Evolutionary conservation across 1,140 invertebrate genomes (phyloP), one percentile per base, ranked within the genome.

Genomic region (Pogonognathellus flavescens): DNA sequence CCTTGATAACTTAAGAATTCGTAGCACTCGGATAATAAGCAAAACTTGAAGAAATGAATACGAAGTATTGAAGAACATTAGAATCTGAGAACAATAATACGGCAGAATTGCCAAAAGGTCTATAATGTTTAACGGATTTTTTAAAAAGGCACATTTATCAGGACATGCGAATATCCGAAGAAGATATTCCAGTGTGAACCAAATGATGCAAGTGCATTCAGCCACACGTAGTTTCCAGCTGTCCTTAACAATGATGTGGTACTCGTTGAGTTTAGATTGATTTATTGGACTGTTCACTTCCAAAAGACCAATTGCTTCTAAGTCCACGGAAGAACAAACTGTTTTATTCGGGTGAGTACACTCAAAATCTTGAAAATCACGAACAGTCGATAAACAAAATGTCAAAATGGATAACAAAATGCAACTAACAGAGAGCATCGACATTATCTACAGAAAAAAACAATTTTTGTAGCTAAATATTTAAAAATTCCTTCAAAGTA

Each of bases 81-180:
- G 98, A 95, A 93, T 53, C 22, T 41, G 80, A 16, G 20, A 31
- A 1, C 16, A 82, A 50, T 96, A 99, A 93, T 99, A 99, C 89
- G 98, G 98, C 92, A 99, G 92, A 92, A 99, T 99, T 90, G 98
- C 98, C 92, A 99, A 92, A 89, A 99, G 93, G 93, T 99, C 98
- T 91, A 99, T 99, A 87, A 99, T 94, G 92, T 99, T 99, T 89
- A 99, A 94, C 91, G 97, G 96, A 90, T 98, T 97, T 91, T 99
- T 99, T 93, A 99, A 98, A 93, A 99, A 99, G 91, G 98, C 98
- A 96, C 98, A 98, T 91, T 99, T 99, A 92, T 98, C 96, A 88
- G 98, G 98, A 88, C 98, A 98, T 85, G 98, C 97, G 93, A 97
- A 97, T 92, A 99, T 99, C 89, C 98, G 94, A 89, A 99, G 93